Percentiles rank a stretch among this genome's conserved stretches.
phyloP scores from a whole-genome alignment of 2,113 vertebrate species.

The Tricholaema leucomelas region DNA sequence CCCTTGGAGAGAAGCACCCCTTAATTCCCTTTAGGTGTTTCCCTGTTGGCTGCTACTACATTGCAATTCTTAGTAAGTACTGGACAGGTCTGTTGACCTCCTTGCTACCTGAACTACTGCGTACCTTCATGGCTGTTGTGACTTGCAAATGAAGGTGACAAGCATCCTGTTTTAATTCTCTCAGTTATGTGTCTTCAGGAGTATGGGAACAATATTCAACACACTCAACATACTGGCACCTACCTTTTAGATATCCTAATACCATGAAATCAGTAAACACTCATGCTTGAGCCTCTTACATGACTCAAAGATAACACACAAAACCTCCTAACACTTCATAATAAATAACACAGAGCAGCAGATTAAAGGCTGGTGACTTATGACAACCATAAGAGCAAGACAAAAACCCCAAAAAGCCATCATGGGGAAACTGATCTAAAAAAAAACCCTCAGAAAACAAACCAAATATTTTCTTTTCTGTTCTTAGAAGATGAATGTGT shows the following conservation, averaged over 20 bases:
- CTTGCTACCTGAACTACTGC: neutral
- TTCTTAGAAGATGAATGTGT: neutral
- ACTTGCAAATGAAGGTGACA: neutral
- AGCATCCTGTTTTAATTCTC: neutral
- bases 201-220: neutral
- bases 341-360: neutral
- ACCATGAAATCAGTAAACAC: neutral
- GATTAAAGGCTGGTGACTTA: neutral
- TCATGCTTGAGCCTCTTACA: neutral
- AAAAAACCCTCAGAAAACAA: neutral
- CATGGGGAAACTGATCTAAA: neutral
- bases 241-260: neutral
- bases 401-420: neutral
- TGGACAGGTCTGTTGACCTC: neutral
- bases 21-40: too few species aligned
- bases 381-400: neutral
- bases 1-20: too few species aligned
- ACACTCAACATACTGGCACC: neutral
- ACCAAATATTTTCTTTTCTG: neutral
- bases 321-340: neutral
- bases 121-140: accelerated
- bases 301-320: neutral
- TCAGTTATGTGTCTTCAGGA: neutral
- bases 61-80: neutral
- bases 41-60: too few species aligned